Evolutionary conservation across 2,797 vertebrate species (phyloP), one percentile per base, ranked within the genome.

Genomic region (Carcharodon carcharias): DNA sequence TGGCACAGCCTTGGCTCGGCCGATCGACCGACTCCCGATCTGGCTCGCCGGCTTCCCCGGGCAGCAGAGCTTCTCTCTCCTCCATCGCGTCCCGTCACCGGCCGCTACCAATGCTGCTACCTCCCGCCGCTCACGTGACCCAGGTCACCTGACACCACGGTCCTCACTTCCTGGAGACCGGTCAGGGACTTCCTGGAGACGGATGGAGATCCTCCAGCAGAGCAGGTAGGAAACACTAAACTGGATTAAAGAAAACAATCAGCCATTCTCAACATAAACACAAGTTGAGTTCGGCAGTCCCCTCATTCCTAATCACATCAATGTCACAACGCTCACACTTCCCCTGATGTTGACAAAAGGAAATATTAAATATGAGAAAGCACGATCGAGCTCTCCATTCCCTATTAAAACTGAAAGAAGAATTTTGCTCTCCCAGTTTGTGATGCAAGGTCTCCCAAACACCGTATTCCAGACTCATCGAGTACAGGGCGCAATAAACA

Each of bases 1-100:
- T 95, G 93, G 69, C 45, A 0, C 65, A 50, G 3, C 58, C 40
- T 0, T 31, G 28, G n/a, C 0, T 96, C 89, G 96, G 97, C 21
- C 2, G 2, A 18, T 96, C 0, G 3, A 88, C 4, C 65, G 58
- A 16, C 50, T 56, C 4, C 65, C 89, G 65, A 14, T 11, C 65
- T n/a, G 56, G 0, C 0, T 87, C 8, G 23, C 92, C 6, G 0
- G 14, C 67, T 0, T 88, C 80, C 0, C 50, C 94, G 67, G 77
- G 31, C 95, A 35, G 71, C 63, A 67, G 8, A 95, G 58, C 67
- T 65, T 50, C 23, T 71, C 96, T 89, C 94, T 87, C 3, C 40
- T 69, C 96, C 21, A 0, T 7, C 9, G 12, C 0, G 0, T 9
- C 35, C 18, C 7, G 6, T 0, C 35, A 16, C 67, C 67, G 23